Evolutionary conservation across 2,113 vertebrate genomes (phyloP).

Genomic region (Sprattus sprattus): DNA sequence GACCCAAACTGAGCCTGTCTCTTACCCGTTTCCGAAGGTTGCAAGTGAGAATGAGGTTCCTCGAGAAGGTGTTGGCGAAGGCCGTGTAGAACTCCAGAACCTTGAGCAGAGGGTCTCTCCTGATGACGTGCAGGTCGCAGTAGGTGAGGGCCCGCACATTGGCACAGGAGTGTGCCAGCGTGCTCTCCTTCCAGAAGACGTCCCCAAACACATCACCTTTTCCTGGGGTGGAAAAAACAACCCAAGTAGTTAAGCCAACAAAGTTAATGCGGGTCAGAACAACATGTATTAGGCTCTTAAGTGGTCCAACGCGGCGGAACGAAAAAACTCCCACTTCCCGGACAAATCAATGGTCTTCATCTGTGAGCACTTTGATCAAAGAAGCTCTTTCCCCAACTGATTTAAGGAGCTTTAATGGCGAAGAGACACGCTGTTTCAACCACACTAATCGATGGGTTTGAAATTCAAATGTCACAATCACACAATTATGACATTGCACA

Average conservation of each 20-base stretch:
- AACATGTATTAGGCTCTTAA: background rate
- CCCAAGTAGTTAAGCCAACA: too few species aligned
- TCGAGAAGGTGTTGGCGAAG: constrained; percentile 93
- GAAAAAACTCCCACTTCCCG: background rate
- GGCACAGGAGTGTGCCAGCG: constrained; percentile 88
- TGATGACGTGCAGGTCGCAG: constrained; percentile 95
- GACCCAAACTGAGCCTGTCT: background rate
- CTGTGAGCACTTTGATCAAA: background rate
- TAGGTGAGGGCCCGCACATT: constrained; percentile 95
- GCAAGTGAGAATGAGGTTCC: constrained; percentile 95
- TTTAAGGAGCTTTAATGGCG: background rate
- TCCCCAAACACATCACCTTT: constrained; percentile 98
- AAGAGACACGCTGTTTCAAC: background rate
- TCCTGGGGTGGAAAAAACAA: constrained; percentile 65
- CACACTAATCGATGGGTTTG: background rate
- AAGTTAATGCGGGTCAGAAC: background rate
- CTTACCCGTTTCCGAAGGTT: constrained; percentile 95
- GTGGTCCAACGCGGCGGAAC: background rate
- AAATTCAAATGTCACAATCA: too few species aligned
- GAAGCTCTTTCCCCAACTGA: background rate
- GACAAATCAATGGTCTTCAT: background rate
- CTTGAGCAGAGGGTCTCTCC: constrained; percentile 88
- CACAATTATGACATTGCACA: too few species aligned
- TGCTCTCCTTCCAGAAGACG: constrained; percentile 96
- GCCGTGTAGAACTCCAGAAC: constrained; percentile 96